Conservation (phyloP, 1,140 invertebrate species). For the Ips typographus region DNA sequence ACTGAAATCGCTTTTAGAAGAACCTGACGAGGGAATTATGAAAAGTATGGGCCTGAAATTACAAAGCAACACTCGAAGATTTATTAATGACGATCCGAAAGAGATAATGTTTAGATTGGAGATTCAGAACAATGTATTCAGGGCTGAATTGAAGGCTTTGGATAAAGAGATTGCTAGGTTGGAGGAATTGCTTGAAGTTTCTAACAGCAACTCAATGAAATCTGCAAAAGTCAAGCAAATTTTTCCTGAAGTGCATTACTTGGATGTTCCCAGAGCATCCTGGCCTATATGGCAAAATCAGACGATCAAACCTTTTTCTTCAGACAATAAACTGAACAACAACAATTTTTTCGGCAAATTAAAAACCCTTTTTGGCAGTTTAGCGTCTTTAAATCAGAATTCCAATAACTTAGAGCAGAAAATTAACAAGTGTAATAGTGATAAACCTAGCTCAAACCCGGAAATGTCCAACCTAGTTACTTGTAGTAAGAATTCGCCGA, state of each 20-base stretch:
- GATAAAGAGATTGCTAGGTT: conserved; percentile 78
- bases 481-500: no score
- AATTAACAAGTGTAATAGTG: neutral
- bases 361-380: conserved; percentile 32
- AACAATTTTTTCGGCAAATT: conserved; percentile 31
- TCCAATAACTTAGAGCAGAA: conserved; percentile 15
- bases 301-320: conserved; percentile 19
- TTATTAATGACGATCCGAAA: conserved; percentile 69
- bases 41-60: conserved; percentile 85
- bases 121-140: conserved; percentile 88
- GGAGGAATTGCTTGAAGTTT: conserved; percentile 53
- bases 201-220: neutral
- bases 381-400: conserved; percentile 26
- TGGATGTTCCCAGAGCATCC: conserved; percentile 28
- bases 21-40: conserved; percentile 69
- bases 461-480: conserved; percentile 10
- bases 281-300: conserved; percentile 50
- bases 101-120: conserved; percentile 84
- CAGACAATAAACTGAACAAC: conserved; percentile 37
- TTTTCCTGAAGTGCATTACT: conserved; percentile 12
- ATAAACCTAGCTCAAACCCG: conserved; percentile 17
- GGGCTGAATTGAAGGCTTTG: conserved; percentile 75
- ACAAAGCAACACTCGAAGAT: conserved; percentile 82
- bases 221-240: conserved; percentile 1
- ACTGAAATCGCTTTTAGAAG: conserved; percentile 64